A percentile compares a stretch with the other conserved stretches of the same genome.
These are phyloP conservation scores for Myzus persicae DNA, from an alignment of 1,140 invertebrate species.

Conservation along the genomic window DNA sequence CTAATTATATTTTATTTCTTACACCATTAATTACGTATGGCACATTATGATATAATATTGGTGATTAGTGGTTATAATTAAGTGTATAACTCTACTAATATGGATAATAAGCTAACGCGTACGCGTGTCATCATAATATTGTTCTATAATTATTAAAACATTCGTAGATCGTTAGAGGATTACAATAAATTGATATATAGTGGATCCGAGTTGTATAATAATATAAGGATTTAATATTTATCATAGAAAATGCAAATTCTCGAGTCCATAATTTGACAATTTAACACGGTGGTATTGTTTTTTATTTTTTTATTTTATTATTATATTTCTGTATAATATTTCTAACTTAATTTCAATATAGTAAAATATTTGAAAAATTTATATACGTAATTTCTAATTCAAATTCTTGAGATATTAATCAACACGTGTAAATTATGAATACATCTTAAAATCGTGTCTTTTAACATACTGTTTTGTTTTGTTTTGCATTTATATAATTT, in stretches of 20 bases:
- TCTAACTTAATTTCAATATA: not conserved
- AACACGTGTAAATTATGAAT: not conserved
- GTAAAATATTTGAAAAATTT: not conserved
- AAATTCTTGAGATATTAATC: not conserved
- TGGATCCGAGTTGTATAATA: too few relatives aligned
- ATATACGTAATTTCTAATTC: not conserved
- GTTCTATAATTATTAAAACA: too few relatives aligned
- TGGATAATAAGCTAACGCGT: too few relatives aligned
- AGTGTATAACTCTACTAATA: too few relatives aligned
- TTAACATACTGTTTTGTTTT: not conserved
- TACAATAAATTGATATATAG: too few relatives aligned
- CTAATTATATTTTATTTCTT: slow-evolving; percentile 4
- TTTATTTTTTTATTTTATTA: too few relatives aligned
- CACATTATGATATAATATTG: not conserved
- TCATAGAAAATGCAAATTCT: too few relatives aligned
- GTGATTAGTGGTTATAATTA: not conserved
- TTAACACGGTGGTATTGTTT: too few relatives aligned
- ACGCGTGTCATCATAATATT: not conserved
- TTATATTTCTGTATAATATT: not conserved
- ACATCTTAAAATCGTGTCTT: not conserved
- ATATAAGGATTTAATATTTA: too few relatives aligned
- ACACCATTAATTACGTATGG: not conserved
- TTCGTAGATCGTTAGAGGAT: too few relatives aligned
- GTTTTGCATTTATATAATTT: not conserved
- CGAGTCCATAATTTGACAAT: too few relatives aligned